These are phyloP conservation scores for Strix aluco DNA, from an alignment of 2,113 vertebrate species.

Conservation along the genomic window DNA sequence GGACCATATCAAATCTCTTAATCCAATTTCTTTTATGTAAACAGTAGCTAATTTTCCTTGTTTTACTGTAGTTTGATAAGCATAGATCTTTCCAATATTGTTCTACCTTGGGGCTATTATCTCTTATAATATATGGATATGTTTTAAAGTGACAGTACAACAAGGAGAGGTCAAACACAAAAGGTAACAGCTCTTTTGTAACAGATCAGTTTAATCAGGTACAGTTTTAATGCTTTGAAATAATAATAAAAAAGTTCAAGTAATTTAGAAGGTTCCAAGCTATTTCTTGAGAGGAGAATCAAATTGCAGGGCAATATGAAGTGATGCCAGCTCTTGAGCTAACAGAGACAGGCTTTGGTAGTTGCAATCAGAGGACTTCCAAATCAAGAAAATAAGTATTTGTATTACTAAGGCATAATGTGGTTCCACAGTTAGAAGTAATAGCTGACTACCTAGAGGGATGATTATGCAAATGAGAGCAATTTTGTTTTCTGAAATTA, in stretches of 20 bases:
- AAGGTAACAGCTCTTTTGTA: not conserved
- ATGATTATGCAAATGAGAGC: slow-evolving; percentile 45
- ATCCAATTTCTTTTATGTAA: slow-evolving; percentile 3
- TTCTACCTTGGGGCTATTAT: not conserved
- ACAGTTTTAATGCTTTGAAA: not conserved
- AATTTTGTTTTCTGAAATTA: slow-evolving; percentile 34
- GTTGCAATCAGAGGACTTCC: slow-evolving; percentile 37
- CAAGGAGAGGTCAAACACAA: not conserved
- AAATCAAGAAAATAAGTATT: slow-evolving; percentile 45
- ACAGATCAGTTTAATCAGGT: not conserved
- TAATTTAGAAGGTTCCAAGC: not conserved
- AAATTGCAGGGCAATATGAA: not conserved
- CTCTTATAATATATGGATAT: not conserved
- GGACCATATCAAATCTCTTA: not conserved
- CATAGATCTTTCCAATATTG: not conserved
- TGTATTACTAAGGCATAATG: slow-evolving; percentile 34
- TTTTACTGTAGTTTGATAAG: slow-evolving; percentile 2
- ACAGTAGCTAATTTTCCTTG: not conserved
- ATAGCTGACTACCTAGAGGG: slow-evolving; percentile 7
- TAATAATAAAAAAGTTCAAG: not conserved
- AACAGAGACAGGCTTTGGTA: not conserved
- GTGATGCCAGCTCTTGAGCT: not conserved
- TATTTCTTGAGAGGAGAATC: not conserved
- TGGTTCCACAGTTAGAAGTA: slow-evolving; percentile 6
- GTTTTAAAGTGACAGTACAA: not conserved